These are phyloP conservation scores for Tribolium castaneum DNA, from an alignment of 1,140 invertebrate genomes.

Conservation along the genomic window DNA sequence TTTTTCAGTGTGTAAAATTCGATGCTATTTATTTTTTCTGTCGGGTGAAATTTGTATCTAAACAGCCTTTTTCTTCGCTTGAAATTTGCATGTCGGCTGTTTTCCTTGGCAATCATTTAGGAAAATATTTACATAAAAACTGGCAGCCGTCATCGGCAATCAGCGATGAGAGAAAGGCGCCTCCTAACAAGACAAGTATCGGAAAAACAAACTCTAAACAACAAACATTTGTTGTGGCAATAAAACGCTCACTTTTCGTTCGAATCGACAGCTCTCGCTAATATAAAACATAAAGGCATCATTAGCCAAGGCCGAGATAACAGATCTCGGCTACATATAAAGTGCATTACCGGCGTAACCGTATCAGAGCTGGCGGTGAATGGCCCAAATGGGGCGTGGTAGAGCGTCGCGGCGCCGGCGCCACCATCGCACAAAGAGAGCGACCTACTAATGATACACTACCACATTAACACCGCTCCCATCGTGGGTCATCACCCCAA, in stretches of 20 bases:
- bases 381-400: conserved; percentile 43
- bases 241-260: conserved; percentile 23
- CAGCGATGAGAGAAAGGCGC: conserved; percentile 9
- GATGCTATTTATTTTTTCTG: background rate
- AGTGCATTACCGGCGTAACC: conserved; percentile 32
- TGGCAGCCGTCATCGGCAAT: conserved; percentile 6
- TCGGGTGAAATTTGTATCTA: background rate
- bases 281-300: conserved; percentile 27
- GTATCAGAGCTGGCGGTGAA: conserved; percentile 37
- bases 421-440: conserved; percentile 23
- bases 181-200: conserved; percentile 31
- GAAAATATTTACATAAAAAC: conserved; percentile 36
- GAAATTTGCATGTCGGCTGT: conserved; percentile 9
- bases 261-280: no score
- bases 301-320: conserved; percentile 34
- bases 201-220: conserved; percentile 31
- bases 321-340: conserved; percentile 27
- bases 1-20: background rate
- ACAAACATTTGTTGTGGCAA: conserved; percentile 27
- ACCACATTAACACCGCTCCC: conserved; percentile 40
- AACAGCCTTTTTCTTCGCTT: background rate
- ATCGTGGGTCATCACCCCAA: conserved; percentile 33
- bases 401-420: conserved; percentile 42
- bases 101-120: conserved; percentile 19
- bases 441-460: conserved; percentile 38